Conservation (phyloP, 2,888 invertebrate species). For the Acleris sparsana region DNA sequence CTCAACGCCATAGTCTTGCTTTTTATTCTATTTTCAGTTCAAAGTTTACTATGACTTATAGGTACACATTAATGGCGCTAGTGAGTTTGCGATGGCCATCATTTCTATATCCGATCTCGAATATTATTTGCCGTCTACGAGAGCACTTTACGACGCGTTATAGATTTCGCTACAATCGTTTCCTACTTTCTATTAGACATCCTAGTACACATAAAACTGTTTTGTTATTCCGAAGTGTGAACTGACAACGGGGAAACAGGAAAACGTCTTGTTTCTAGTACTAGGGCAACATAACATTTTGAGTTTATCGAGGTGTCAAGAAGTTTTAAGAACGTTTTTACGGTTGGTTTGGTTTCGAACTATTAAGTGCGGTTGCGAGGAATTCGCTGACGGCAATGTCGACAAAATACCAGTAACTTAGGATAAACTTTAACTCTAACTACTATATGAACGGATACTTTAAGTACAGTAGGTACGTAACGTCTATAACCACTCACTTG, state of each 20-base stretch:
- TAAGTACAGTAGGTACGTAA: too few species aligned
- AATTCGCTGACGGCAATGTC: too few species aligned
- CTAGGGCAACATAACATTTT: conserved; percentile 4
- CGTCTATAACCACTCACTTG: too few species aligned
- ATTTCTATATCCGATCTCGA: neutral
- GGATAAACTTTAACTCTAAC: too few species aligned
- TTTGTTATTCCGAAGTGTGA: conserved; percentile 6
- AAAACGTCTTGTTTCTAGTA: conserved; percentile 13
- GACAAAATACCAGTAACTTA: too few species aligned
- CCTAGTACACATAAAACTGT: conserved; percentile 15
- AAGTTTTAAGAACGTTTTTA: conserved; percentile 1
- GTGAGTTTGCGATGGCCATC: neutral
- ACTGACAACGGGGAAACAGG: conserved; percentile 13
- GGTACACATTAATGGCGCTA: too few species aligned
- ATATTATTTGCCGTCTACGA: conserved; percentile 13
- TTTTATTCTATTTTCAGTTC: too few species aligned
- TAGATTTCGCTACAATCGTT: conserved; percentile 12
- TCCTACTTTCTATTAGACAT: conserved; percentile 25
- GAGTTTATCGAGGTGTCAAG: conserved; percentile 22
- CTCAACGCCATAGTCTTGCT: too few species aligned
- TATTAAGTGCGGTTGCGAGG: too few species aligned
- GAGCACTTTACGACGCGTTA: conserved; percentile 11
- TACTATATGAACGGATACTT: too few species aligned
- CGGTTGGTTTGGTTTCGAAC: neutral
- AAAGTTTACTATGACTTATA: too few species aligned